Percentiles rank a stretch among this genome's conserved stretches.
Evolutionary conservation across 2,888 invertebrate genomes (phyloP).

Genomic region (Nebria brevicollis): DNA sequence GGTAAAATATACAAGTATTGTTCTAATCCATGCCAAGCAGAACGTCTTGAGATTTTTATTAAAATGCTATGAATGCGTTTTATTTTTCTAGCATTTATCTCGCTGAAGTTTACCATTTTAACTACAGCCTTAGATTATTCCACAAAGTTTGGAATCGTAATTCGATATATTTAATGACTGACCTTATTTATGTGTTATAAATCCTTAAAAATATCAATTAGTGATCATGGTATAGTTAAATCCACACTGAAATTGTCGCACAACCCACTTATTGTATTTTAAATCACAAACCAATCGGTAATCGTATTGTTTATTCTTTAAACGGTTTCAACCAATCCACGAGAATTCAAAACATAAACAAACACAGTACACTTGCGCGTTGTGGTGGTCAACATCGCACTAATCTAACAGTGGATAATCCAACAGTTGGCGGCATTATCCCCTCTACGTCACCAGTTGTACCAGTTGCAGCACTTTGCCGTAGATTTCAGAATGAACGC

Average conservation of each 20-base stretch:
- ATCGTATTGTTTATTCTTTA: neutral
- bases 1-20: neutral
- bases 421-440: neutral
- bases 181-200: neutral
- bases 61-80: neutral
- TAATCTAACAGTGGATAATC: neutral
- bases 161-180: neutral
- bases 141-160: too few species aligned
- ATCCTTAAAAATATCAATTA: neutral
- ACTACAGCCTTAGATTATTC: too few species aligned
- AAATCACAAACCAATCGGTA: neutral
- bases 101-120: too few species aligned
- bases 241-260: neutral
- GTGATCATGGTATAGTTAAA: neutral
- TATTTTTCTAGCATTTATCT: too few species aligned
- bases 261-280: neutral
- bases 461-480: neutral
- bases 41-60: neutral
- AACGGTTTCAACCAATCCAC: neutral
- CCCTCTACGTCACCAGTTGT: neutral
- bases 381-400: neutral
- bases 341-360: neutral
- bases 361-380: slow-evolving; percentile 1
- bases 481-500: neutral
- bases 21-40: neutral